Evolutionary conservation across 2,888 invertebrate species (phyloP), one percentile per base, ranked within the genome.

Genomic region (Lasius fuliginosus): DNA sequence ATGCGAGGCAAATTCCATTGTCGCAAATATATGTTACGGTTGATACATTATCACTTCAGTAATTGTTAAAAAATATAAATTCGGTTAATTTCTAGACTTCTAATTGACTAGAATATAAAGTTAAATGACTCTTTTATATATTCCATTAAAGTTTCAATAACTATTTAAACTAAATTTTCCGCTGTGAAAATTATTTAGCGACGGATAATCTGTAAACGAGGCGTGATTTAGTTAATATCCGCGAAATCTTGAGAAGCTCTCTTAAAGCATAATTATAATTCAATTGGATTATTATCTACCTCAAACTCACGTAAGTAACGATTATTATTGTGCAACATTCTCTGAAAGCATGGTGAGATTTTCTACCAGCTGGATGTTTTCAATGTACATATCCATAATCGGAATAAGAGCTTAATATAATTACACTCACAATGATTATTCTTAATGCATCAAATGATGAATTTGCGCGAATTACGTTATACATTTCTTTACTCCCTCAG

Each of bases 371-470:
- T 67, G n/a, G 53, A 53, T 36, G 27, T 27, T 76, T 76, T 76
- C 67, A 27, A 49, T 65, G 36, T 36, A 9, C 18, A 23, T 23
- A 76, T 64, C 12, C 49, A 76, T 76, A 67, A 67, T 67, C 27
- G 6, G 12, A 27, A 77, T 68, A 56, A 64, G 12, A 77, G 30
- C n/a, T 77, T 56, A 40, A 68, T 76, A 53, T 23, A 53, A 18
- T 67, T 36, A 27, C 49, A 76, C 15, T 18, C n/a, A 30, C 23
- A n/a, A 77, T 68, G 27, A 76, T 77, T 76, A 76, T 27, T 53
- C 27, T 67, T 56, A 40, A 56, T 68, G 49, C 8, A 77, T 68
- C 18, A 76, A 67, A n/a, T 67, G 77, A 40, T 68, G 30, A 53
- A 77, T 77, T 77, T 77, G 56, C 30, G 30, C 40, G 36, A 27